These are phyloP conservation scores for Scaptomyza tumidula DNA, from an alignment of 2,888 invertebrate species.

Conservation along the genomic window DNA sequence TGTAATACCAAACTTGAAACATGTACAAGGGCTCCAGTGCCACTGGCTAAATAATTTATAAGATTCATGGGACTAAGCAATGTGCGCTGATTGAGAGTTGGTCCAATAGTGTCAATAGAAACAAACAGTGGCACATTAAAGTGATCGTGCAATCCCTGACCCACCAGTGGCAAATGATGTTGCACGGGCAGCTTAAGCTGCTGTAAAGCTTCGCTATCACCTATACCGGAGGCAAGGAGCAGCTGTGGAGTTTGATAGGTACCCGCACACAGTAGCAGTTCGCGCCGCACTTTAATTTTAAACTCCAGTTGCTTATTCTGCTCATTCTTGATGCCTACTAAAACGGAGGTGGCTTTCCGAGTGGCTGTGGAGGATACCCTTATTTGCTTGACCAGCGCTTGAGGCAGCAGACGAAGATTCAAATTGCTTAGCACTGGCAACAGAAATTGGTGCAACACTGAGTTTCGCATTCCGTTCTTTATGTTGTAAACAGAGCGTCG, in stretches of 20 bases:
- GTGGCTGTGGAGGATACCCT: slow-evolving; percentile 63
- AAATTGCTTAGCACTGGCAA: slow-evolving; percentile 86
- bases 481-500: slow-evolving; percentile 86
- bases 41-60: slow-evolving; percentile 83
- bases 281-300: slow-evolving; percentile 87
- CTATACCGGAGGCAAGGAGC: slow-evolving; percentile 91
- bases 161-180: slow-evolving; percentile 88
- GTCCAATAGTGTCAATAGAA: slow-evolving; percentile 85
- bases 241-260: slow-evolving; percentile 92
- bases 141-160: slow-evolving; percentile 92
- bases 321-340: slow-evolving; percentile 72
- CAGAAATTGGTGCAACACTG: slow-evolving; percentile 89
- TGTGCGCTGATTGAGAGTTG: slow-evolving; percentile 75
- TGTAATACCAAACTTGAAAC: slow-evolving; percentile 86
- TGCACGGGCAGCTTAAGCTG: slow-evolving; percentile 87
- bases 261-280: slow-evolving; percentile 91
- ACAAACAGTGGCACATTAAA: slow-evolving; percentile 89
- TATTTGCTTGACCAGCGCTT: slow-evolving; percentile 86
- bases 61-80: slow-evolving; percentile 69
- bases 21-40: slow-evolving; percentile 86
- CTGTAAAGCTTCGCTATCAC: slow-evolving; percentile 85
- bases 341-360: slow-evolving; percentile 52
- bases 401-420: slow-evolving; percentile 89
- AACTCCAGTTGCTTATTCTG: slow-evolving; percentile 62
- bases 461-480: slow-evolving; percentile 87